Percentiles rank a stretch among this genome's conserved stretches.
phyloP scores from a whole-genome alignment of 2,113 vertebrate genomes.

The Psammodynastes pulverulentus region DNA sequence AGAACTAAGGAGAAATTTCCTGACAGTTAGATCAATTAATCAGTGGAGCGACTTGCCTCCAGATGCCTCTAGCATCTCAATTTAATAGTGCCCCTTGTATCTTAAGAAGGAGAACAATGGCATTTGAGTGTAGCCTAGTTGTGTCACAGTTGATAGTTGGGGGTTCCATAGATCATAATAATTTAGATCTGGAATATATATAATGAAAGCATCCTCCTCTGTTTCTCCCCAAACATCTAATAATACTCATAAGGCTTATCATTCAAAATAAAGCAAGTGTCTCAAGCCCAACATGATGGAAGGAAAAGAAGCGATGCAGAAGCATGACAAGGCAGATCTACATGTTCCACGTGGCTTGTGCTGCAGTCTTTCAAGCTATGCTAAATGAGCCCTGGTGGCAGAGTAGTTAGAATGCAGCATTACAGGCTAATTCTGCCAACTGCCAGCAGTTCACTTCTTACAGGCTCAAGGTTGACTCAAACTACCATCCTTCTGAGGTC shows the following conservation, averaged over 20 bases:
- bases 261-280: background rate
- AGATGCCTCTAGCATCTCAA: too few relatives aligned
- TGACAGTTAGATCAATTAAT: background rate
- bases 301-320: background rate
- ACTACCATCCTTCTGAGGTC: too few relatives aligned
- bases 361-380: background rate
- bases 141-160: constrained; percentile 8
- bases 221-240: background rate
- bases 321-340: background rate
- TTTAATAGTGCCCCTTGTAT: background rate
- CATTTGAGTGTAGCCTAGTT: background rate
- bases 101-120: constrained; percentile 19
- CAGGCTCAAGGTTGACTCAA: too few relatives aligned
- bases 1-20: background rate
- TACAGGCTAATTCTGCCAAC: too few relatives aligned
- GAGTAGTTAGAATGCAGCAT: too few relatives aligned
- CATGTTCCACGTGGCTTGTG: background rate
- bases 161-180: background rate
- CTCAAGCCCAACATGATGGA: background rate
- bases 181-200: background rate
- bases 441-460: too few relatives aligned
- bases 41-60: background rate
- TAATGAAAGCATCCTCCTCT: background rate
- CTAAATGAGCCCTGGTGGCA: too few relatives aligned
- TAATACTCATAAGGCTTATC: background rate